Conservation (phyloP, 2,888 invertebrate species). For the Melangyna quadrimaculata region DNA sequence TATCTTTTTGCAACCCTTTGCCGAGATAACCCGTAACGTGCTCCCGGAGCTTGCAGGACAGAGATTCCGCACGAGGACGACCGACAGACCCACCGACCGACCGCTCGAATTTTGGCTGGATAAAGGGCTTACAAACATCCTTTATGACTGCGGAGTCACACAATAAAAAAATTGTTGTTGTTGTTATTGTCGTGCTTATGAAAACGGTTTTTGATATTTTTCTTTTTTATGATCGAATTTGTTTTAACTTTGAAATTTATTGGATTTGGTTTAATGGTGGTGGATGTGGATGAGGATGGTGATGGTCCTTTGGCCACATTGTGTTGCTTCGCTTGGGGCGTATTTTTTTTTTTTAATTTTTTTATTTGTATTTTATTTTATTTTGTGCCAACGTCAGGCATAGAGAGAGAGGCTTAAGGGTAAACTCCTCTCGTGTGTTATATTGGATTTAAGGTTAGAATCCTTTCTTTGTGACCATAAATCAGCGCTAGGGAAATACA, state of each 20-base stretch:
- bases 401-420: conserved; percentile 23
- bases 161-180: conserved; percentile 47
- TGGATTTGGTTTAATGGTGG: conserved; percentile 50
- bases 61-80: conserved; percentile 10
- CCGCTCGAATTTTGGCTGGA: background rate
- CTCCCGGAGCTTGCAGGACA: conserved; percentile 1
- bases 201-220: conserved; percentile 63
- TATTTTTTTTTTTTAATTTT: background rate
- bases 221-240: conserved; percentile 65
- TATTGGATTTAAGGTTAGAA: conserved; percentile 68
- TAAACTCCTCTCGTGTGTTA: conserved; percentile 48
- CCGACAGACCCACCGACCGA: background rate
- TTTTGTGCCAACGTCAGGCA: conserved; percentile 28
- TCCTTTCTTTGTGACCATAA: conserved; percentile 63
- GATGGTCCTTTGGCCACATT: conserved; percentile 52
- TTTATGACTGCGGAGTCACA: conserved; percentile 58
- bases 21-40: conserved; percentile 35
- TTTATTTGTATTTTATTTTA: too few species aligned
- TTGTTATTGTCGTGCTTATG: conserved; percentile 67
- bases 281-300: background rate
- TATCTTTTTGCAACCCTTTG: conserved; percentile 12
- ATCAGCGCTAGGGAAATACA: conserved; percentile 66
- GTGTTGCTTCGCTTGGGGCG: conserved; percentile 41
- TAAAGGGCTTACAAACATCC: conserved; percentile 53
- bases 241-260: conserved; percentile 71